Evolutionary conservation across 1,140 invertebrate genomes (phyloP), one percentile per base, ranked within the genome.

Genomic region (Drosophila sturtevanti): DNA sequence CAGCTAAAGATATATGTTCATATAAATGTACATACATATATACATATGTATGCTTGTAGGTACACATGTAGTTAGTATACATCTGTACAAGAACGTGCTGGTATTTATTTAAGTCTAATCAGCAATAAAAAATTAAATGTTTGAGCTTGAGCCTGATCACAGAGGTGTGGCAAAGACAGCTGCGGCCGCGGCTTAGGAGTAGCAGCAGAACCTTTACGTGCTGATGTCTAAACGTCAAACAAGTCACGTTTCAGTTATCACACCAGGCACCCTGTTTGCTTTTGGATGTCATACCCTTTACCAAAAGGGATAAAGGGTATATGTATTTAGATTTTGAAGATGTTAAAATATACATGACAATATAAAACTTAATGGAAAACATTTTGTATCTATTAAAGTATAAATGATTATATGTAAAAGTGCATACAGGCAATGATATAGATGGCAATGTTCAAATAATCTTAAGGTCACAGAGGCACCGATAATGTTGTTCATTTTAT

Each of bases 241-340:
- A 70, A 80, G 84, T 87, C 84, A 87, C 85, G 84, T 89, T 87
- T 87, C 52, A 55, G 66, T 77, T 79, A 66, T 79, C 72, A 76
- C 65, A 63, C 10, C 4, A n/a, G 14, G 21, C 52, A 58, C 51
- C 63, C 63, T 64, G 22, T 64, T 37, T 64, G 58, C 22, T 58
- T 48, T 52, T 63, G 14, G 11, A 1, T 9, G 4, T 21, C 2
- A 18, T 16, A 44, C 41, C 41, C 41, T 18, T 44, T 14, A 44
- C 2, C 38, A 21, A 48, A 48, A 48, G 41, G 16, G 41, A 16
- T 16, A 48, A 48, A 48, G 9, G 41, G 41, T 21, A 11, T 21
- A 31, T 24, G 24, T 24, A 24, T n/a, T n/a, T n/a, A n/a, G n/a
- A 24, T 24, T 3, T 24, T 24, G 4, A 24, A 24, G 22, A 3